Evolutionary conservation across 2,888 invertebrate genomes (phyloP), one percentile per base, ranked within the genome.

Genomic region (Lasioglossum vierecki): DNA sequence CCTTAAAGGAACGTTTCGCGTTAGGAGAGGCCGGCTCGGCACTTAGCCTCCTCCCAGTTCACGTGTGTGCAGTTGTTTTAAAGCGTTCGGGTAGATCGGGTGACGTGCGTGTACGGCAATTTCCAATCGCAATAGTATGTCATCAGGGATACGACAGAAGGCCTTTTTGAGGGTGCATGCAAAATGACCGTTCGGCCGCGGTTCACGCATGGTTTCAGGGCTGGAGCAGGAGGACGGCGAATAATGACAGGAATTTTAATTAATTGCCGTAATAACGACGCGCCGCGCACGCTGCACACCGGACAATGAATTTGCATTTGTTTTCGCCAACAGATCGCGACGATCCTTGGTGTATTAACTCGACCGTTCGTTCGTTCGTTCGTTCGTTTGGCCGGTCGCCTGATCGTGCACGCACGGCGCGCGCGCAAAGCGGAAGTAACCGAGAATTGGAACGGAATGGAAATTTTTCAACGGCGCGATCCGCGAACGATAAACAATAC

Each of bases 231-330:
- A 79, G 75, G 76, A 72, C 78, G 70, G 71, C 87, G 84, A 79
- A 86, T 89, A 91, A 90, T 91, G 87, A 84, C 88, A 86, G 88
- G 90, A 91, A 91, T 91, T 91, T 91, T 90, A 91, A 91, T 91
- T 91, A 90, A 91, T 91, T 90, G 88, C 88, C 84, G 82, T 87
- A 90, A 87, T 88, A 90, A 91, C 90, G 75, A 79, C 84, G 83
- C 84, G 76, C 73, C 82, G 88, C 79, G 82, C 79, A 76, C 79
- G 76, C 74, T 74, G 60, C 74, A 49, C 79, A 70, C 46, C 70
- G 79, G 86, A 83, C 82, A 85, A 88, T 85, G 80, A 89, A 91
- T 91, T 91, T 90, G 86, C 91, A 91, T 91, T 91, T 86, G 86
- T 88, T 91, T 89, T 89, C 89, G 88, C 72, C 88, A 76, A 84